Base-by-base conservation (phyloP, 2,888 invertebrate genomes). In the Rhopalosiphum nymphaeae region DNA sequence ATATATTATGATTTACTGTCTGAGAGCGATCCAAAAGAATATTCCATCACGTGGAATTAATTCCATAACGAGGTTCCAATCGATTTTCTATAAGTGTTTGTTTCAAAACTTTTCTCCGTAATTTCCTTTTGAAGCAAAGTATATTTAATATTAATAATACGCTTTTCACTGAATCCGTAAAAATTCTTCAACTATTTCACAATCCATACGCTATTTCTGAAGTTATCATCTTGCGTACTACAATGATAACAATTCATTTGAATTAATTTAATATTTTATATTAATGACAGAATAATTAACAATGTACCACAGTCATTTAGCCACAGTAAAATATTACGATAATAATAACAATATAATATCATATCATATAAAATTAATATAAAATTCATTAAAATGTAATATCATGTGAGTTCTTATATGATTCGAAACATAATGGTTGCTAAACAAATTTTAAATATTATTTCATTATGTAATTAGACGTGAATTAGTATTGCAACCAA, bases 1-100 rank as follows among this genome's bases (percentile, higher is more conserved):
- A 21, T 53, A n/a, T 67, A 67, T 78, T 78, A 85, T 91, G n/a
- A 91, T 91, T 85, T 91, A 91, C 44, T 25, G 10, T 91, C 56
- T 85, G 85, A 85, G 44, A n/a, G 44, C 44, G 10, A 85, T 91
- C 85, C 56, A 91, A 91, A 91, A 86, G n/a, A 91, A 85, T 85
- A 44, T 56, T 44, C 78, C 57, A 44, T 91, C 91, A 57, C n/a
- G 44, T n/a, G 57, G 57, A 91, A 91, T 21, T 57, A 57, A 91
- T 56, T 85, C 85, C 11, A 44, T 44, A 85, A 91, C 91, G 42
- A 91, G 85, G 36, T 91, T 91, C 85, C 44, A 56, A 57, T 85
- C 25, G 85, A 85, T 42, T 53, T 57, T n/a, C 44, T 44, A n/a
- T 49, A 29, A 44, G 61, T 25, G n/a, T 57, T 44, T 29, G 44